Evolutionary conservation across 1,140 invertebrate species (phyloP), one percentile per base, ranked within the genome.

Genomic region (Lepidostoma basale): DNA sequence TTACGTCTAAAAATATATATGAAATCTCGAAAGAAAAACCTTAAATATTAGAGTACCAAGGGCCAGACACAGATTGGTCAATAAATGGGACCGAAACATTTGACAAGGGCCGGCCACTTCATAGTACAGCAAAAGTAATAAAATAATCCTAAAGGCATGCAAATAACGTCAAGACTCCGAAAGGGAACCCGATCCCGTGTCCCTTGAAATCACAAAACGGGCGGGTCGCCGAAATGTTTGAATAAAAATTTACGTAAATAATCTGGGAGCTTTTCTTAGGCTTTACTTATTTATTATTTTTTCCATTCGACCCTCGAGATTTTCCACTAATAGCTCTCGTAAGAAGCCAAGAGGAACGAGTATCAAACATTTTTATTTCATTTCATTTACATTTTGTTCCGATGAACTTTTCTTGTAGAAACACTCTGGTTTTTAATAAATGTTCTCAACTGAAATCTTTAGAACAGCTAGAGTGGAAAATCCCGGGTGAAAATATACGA

Each of bases 371-470:
- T 59, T 39, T 40, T 22, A 59, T 59, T 20, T 39, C n/a, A 59
- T 59, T 59, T 59, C 56, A 59, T 59, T 59, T 59, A 39, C 56
- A 59, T 59, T 59, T 59, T 59, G 3, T 1, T 12, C 26, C 49
- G 49, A 30, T 28, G 28, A 54, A 54, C 30, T 54, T 54, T 54
- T 28, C 25, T 9, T 22, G 20, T 3, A 16, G 14, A 47, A 22
- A n/a, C 12, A 47, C 22, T 22, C 20, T n/a, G n/a, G n/a, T n/a
- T n/a, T n/a, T n/a, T n/a, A n/a, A n/a, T n/a, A n/a, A n/a, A n/a
- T n/a, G n/a, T n/a, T n/a, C n/a, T n/a, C n/a, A n/a, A n/a, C n/a
- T n/a, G n/a, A n/a, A n/a, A n/a, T n/a, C n/a, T n/a, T n/a, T n/a
- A n/a, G n/a, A n/a, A n/a, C n/a, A n/a, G n/a, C n/a, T n/a, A n/a